phyloP scores from a whole-genome alignment of 2,888 invertebrate genomes.

The Rosalia funebris region DNA sequence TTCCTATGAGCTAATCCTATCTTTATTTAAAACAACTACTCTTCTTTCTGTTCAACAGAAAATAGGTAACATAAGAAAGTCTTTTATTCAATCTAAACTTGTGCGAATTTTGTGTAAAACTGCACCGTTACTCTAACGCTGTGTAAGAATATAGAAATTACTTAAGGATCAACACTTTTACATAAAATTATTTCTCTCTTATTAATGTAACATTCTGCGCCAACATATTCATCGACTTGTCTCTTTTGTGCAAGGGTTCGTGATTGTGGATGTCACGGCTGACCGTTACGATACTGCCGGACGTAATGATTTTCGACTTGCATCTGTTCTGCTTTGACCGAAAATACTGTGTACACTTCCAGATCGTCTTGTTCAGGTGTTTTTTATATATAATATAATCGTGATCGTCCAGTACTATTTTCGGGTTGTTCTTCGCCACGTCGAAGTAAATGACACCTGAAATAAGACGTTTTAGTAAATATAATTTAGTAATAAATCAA shows the following conservation, averaged over 20 bases:
- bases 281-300: slow-evolving; percentile 48
- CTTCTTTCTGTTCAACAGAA: too few species aligned
- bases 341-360: slow-evolving; percentile 53
- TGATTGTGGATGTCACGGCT: slow-evolving; percentile 49
- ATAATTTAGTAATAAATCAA: background rate
- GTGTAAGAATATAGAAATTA: too few species aligned
- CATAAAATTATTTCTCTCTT: slow-evolving; percentile 11
- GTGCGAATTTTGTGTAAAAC: too few species aligned
- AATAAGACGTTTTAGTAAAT: slow-evolving; percentile 19
- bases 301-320: slow-evolving; percentile 48
- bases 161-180: too few species aligned
- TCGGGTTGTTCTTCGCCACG: slow-evolving; percentile 51
- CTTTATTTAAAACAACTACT: too few species aligned
- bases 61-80: too few species aligned
- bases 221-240: slow-evolving; percentile 27
- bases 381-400: slow-evolving; percentile 49
- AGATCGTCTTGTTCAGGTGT: slow-evolving; percentile 46
- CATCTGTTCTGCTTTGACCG: slow-evolving; percentile 48
- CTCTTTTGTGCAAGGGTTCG: slow-evolving; percentile 23
- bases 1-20: too few species aligned
- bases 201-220: slow-evolving; percentile 31
- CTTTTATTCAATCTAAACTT: too few species aligned
- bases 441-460: slow-evolving; percentile 51
- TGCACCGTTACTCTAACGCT: too few species aligned
- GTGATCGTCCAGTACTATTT: slow-evolving; percentile 50